phyloP scores from a whole-genome alignment of 1,140 invertebrate genomes.

The Achroia grisella region DNA sequence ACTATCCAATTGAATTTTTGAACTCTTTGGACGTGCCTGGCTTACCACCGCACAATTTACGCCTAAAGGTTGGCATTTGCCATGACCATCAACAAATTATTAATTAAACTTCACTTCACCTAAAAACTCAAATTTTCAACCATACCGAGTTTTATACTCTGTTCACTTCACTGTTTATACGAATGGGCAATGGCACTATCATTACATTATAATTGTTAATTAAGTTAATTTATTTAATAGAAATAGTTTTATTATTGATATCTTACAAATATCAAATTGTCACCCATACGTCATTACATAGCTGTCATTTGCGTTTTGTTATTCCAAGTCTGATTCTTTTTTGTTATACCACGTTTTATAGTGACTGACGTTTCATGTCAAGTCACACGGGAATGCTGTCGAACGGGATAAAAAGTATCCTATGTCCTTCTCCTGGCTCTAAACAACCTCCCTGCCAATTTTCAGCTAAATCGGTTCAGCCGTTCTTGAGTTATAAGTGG shows the following conservation, averaged over 20 bases:
- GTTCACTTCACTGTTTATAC: too few relatives aligned
- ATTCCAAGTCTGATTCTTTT: slow-evolving; percentile 19
- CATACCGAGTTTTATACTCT: too few relatives aligned
- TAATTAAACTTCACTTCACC: too few relatives aligned
- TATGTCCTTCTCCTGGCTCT: not conserved
- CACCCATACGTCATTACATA: slow-evolving; percentile 3
- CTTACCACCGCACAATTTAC: too few relatives aligned
- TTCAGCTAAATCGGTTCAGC: not conserved
- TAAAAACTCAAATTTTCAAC: too few relatives aligned
- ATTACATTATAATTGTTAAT: too few relatives aligned
- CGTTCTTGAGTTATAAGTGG: slow-evolving; percentile 10
- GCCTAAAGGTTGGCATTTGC: too few relatives aligned
- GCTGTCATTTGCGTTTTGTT: slow-evolving; percentile 4
- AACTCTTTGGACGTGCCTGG: too few relatives aligned
- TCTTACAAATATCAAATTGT: slow-evolving; percentile 4
- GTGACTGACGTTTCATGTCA: slow-evolving; percentile 17
- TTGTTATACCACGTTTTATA: slow-evolving; percentile 22
- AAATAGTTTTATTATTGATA: slow-evolving; percentile 1
- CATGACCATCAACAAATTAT: too few relatives aligned
- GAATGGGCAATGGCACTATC: too few relatives aligned
- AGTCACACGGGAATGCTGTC: slow-evolving; percentile 18
- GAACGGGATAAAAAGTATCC: slow-evolving; percentile 19
- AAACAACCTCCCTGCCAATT: not conserved
- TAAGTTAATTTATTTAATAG: slow-evolving; percentile 4
- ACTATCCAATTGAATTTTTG: too few relatives aligned